A percentile compares a stretch with the other conserved stretches of the same genome.
phyloP scores from a whole-genome alignment of 2,888 invertebrate genomes.

The Pterostichus niger region DNA sequence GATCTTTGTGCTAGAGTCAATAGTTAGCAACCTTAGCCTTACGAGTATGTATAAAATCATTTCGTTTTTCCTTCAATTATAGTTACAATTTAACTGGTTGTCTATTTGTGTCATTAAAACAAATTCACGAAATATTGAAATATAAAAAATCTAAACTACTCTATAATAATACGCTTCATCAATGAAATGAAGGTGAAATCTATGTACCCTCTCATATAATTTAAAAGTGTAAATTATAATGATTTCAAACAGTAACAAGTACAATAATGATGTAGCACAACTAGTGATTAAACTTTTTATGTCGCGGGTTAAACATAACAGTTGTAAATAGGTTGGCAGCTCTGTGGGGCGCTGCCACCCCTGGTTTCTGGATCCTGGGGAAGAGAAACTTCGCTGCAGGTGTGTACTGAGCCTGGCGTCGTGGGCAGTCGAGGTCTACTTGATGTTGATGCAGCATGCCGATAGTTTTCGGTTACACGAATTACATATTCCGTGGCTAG shows the following conservation, averaged over 20 bases:
- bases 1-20: too few species aligned
- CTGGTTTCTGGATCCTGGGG: background rate
- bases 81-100: too few species aligned
- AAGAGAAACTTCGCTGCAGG: slow-evolving; percentile 23
- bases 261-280: background rate
- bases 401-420: background rate
- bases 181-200: too few species aligned
- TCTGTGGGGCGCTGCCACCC: background rate
- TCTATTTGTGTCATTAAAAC: too few species aligned
- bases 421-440: slow-evolving; percentile 12
- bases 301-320: slow-evolving; percentile 1
- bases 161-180: too few species aligned
- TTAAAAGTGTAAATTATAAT: too few species aligned
- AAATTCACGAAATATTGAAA: too few species aligned
- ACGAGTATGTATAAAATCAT: too few species aligned
- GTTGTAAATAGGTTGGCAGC: slow-evolving; percentile 20
- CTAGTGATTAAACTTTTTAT: slow-evolving; percentile 17
- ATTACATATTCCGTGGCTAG: slow-evolving; percentile 44
- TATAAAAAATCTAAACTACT: too few species aligned
- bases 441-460: slow-evolving; percentile 24
- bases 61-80: too few species aligned
- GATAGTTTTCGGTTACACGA: slow-evolving; percentile 59
- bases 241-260: background rate
- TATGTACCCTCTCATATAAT: too few species aligned
- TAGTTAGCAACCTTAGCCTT: too few species aligned